Evolutionary conservation across 23 tunicate genomes (phyloP), one percentile per base, ranked within the genome.

Genomic region (Phallusia fumigata): DNA sequence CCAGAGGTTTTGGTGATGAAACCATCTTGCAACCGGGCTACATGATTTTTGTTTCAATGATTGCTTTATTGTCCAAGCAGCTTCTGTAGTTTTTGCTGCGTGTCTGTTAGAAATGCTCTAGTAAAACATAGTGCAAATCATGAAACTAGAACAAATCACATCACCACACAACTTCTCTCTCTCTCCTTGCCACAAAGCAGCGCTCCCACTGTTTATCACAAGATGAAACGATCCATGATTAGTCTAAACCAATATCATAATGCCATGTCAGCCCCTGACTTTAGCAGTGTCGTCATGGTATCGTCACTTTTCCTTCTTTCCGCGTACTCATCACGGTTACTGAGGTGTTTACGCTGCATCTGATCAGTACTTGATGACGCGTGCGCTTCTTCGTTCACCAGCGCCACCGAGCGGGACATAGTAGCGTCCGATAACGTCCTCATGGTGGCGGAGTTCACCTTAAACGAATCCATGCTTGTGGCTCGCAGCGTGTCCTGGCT

Each of bases 391-490:
- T 58, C 69, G 69, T 58, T 58, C 28, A 58, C 28, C 13, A 58
- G 28, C 28, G 69, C 69, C 69, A 58, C 69, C 69, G 69, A 58
- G 69, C 28, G 69, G 28, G 28, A 58, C 69, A 74, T 30, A 31
- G 13, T 74, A 3, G 34, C 77, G 22, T 74, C 77, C 15, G 77
- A 74, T 31, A 74, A 74, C 77, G 77, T 33, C 34, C 77, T 33
- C 40, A 33, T 74, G 77, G 77, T 74, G 36, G 77, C 36, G 34
- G 77, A 74, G n/a, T 74, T 74, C 22, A 74, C 77, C 40, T 74
- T 74, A 16, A 74, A 74, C 36, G 36, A 33, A 34, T 74, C 40
- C 40, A 33, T 33, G 44, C 40, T 33, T 8, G 33, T 33, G 3
- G 77, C 77, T 2, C 69, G 69, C 69, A 58, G 69, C 3, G 69